These are phyloP conservation scores for Podiceps cristatus DNA, from an alignment of 2,113 vertebrate species.

Conservation along the genomic window DNA sequence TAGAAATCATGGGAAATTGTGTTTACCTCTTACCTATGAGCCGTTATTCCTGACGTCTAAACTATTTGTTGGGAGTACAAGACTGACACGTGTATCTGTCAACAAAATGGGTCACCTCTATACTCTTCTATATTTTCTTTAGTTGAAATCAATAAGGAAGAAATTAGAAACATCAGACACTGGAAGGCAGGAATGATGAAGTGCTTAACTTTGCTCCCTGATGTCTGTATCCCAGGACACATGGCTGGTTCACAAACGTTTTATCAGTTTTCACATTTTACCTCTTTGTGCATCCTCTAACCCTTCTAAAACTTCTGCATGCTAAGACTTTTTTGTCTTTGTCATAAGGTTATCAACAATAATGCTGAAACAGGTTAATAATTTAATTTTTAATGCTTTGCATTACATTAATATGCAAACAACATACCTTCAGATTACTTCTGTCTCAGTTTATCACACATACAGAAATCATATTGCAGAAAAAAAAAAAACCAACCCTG, in stretches of 20 bases:
- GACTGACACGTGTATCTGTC: constrained; percentile 34
- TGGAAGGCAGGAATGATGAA: constrained; percentile 45
- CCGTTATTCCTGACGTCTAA: constrained; percentile 14
- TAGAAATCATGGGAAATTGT: background rate
- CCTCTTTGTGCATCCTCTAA: background rate
- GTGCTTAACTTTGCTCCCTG: constrained; percentile 17
- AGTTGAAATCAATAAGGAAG: constrained; percentile 67
- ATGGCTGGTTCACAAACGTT: background rate
- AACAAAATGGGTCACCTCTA: constrained; percentile 52
- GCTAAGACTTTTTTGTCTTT: background rate
- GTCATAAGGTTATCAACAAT: background rate
- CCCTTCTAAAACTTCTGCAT: background rate
- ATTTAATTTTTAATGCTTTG: background rate
- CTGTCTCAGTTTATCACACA: background rate
- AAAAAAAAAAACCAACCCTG: background rate
- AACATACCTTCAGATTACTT: background rate
- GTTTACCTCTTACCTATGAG: constrained; percentile 3
- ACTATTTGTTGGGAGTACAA: constrained; percentile 37
- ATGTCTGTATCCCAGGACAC: constrained; percentile 19
- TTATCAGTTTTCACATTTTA: background rate
- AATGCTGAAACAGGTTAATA: background rate
- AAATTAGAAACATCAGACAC: constrained; percentile 50
- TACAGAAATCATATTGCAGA: background rate
- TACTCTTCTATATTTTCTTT: constrained; percentile 45
- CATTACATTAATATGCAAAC: background rate